These are phyloP conservation scores for Mirounga angustirostris DNA, from an alignment of 2,113 vertebrate species.

Conservation along the genomic window DNA sequence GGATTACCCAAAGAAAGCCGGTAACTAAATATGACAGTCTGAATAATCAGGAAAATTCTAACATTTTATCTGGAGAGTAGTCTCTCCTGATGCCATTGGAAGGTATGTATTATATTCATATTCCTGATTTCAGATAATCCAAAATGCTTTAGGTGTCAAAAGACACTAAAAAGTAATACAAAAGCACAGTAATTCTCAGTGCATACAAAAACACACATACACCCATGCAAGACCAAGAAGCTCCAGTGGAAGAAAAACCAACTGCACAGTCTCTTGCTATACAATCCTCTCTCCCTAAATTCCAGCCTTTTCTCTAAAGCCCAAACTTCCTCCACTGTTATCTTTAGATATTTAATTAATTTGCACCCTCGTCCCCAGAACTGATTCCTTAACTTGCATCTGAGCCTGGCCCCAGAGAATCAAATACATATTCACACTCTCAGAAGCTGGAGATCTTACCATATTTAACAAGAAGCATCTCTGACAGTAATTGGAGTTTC, in stretches of 20 bases:
- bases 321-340: slow-evolving; percentile 79
- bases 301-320: slow-evolving; percentile 78
- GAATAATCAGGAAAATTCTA: slow-evolving; percentile 85
- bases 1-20: slow-evolving; percentile 78
- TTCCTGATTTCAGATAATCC: slow-evolving; percentile 65
- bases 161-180: slow-evolving; percentile 60
- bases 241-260: slow-evolving; percentile 51
- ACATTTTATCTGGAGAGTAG: slow-evolving; percentile 67
- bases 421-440: slow-evolving; percentile 86
- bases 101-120: slow-evolving; percentile 61
- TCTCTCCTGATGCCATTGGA: slow-evolving; percentile 20
- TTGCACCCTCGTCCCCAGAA: slow-evolving; percentile 84
- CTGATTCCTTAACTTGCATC: slow-evolving; percentile 79
- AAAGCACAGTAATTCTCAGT: background rate
- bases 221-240: background rate
- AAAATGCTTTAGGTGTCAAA: slow-evolving; percentile 62
- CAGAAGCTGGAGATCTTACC: slow-evolving; percentile 85
- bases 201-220: background rate
- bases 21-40: slow-evolving; percentile 80
- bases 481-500: slow-evolving; percentile 90
- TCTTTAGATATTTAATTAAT: slow-evolving; percentile 89
- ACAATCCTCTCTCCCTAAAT: slow-evolving; percentile 60
- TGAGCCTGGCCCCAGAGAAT: slow-evolving; percentile 84
- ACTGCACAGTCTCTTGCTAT: background rate
- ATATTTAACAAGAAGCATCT: slow-evolving; percentile 89